These are phyloP conservation scores for Beris chalybata DNA, from an alignment of 2,888 invertebrate genomes.

Conservation along the genomic window DNA sequence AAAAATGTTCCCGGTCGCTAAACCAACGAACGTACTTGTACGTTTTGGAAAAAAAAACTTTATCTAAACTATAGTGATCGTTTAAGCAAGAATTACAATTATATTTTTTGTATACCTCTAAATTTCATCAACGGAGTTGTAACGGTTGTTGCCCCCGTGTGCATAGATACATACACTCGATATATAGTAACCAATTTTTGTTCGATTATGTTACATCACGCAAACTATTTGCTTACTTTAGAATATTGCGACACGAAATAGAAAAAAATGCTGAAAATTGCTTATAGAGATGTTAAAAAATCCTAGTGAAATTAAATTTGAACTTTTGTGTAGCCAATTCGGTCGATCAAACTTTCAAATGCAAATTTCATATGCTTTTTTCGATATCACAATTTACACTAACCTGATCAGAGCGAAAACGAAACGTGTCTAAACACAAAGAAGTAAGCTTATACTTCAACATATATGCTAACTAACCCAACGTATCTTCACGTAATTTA, in stretches of 20 bases:
- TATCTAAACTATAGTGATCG: conserved; percentile 27
- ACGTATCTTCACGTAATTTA: conserved; percentile 7
- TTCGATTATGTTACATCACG: conserved; percentile 18
- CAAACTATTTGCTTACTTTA: conserved; percentile 2
- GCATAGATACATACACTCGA: conserved; percentile 7
- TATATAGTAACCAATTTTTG: conserved; percentile 15
- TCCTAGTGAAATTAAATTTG: conserved; percentile 14
- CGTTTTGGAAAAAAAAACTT: conserved; percentile 5
- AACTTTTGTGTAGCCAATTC: conserved; percentile 18
- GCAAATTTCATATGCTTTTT: conserved; percentile 5
- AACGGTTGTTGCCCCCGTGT: conserved; percentile 19
- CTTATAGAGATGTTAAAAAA: conserved; percentile 19
- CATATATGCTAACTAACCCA: conserved; percentile 26
- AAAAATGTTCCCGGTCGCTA: too few species aligned
- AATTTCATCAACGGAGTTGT: conserved; percentile 22
- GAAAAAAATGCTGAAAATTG: conserved; percentile 25
- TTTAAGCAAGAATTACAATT: conserved; percentile 30
- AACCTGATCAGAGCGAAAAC: conserved; percentile 17
- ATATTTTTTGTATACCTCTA: conserved; percentile 28
- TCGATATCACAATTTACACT: conserved; percentile 27
- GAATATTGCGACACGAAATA: conserved; percentile 5
- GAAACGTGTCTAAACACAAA: conserved; percentile 10
- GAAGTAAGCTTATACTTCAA: background rate
- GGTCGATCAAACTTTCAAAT: conserved; percentile 15
- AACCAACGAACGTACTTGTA: background rate